phyloP scores from a whole-genome alignment of 35 echinoderm and acorn worm species.

The Holothuria glaberrima region DNA sequence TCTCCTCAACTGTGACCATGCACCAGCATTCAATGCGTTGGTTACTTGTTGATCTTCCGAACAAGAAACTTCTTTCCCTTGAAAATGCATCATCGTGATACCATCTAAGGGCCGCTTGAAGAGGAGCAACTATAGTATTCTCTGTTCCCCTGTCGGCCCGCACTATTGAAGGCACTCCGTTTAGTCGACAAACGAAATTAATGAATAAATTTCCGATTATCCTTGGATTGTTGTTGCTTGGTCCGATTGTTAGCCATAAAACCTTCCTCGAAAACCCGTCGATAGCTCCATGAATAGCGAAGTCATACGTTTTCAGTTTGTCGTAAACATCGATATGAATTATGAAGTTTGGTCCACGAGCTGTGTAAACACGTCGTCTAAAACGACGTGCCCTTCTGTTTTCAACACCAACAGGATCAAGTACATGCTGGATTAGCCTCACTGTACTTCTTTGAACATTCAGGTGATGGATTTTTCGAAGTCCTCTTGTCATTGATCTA shows the following conservation, averaged over 20 bases:
- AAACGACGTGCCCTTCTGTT: conserved; percentile 46
- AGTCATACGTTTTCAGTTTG: conserved; percentile 79
- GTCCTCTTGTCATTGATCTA: conserved; percentile 10
- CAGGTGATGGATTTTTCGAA: background rate
- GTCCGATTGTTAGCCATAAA: conserved; percentile 63
- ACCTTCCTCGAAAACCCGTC: conserved; percentile 84
- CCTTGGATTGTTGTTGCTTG: conserved; percentile 71
- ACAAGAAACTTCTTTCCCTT: conserved; percentile 59
- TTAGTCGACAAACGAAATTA: conserved; percentile 1
- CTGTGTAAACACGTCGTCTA: conserved; percentile 51
- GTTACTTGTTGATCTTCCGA: conserved; percentile 39
- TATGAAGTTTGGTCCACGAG: conserved; percentile 60
- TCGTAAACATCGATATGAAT: conserved; percentile 80
- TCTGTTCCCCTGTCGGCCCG: conserved; percentile 78
- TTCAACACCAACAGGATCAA: conserved; percentile 74
- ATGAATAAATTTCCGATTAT: conserved; percentile 43
- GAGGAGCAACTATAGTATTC: conserved; percentile 38
- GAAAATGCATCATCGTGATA: conserved; percentile 55
- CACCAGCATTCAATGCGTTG: conserved; percentile 10
- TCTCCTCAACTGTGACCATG: conserved; percentile 6
- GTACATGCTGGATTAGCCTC: conserved; percentile 20
- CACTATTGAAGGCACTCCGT: conserved; percentile 57
- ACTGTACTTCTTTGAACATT: conserved; percentile 21
- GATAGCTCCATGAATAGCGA: conserved; percentile 70
- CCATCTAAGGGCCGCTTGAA: conserved; percentile 65